Evolutionary conservation across 2,888 invertebrate genomes (phyloP).

Genomic region (Lepidochrysops patricia): DNA sequence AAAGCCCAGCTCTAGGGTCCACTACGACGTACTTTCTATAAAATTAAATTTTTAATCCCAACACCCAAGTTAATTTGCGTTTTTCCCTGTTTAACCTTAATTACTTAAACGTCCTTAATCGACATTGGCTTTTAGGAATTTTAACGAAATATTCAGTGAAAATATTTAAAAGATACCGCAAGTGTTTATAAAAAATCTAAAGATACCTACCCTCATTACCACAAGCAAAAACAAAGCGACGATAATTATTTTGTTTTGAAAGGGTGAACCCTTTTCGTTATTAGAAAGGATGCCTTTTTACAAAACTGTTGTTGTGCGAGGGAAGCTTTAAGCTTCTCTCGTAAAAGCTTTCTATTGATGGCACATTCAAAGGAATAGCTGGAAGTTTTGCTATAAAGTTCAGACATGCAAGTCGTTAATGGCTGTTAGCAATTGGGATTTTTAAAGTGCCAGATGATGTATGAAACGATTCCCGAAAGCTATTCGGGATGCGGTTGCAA

Average conservation of each 20-base stretch:
- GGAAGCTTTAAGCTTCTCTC: not conserved
- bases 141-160: too few species aligned
- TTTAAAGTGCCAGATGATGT: too few species aligned
- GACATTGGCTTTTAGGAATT: not conserved
- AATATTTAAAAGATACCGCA: too few species aligned
- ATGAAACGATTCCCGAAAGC: too few species aligned
- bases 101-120: not conserved
- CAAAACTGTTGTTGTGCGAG: not conserved
- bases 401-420: not conserved
- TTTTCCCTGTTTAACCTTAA: not conserved
- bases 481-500: too few species aligned
- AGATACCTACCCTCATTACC: not conserved
- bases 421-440: too few species aligned
- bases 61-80: not conserved
- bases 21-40: not conserved
- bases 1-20: not conserved
- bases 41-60: not conserved
- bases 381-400: not conserved
- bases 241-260: not conserved
- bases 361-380: not conserved
- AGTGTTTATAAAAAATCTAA: not conserved
- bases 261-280: not conserved
- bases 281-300: not conserved
- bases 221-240: not conserved
- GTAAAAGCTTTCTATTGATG: conserved; percentile 4